Evolutionary conservation across 2,888 invertebrate genomes (phyloP).

Genomic region (Venusia cambrica): DNA sequence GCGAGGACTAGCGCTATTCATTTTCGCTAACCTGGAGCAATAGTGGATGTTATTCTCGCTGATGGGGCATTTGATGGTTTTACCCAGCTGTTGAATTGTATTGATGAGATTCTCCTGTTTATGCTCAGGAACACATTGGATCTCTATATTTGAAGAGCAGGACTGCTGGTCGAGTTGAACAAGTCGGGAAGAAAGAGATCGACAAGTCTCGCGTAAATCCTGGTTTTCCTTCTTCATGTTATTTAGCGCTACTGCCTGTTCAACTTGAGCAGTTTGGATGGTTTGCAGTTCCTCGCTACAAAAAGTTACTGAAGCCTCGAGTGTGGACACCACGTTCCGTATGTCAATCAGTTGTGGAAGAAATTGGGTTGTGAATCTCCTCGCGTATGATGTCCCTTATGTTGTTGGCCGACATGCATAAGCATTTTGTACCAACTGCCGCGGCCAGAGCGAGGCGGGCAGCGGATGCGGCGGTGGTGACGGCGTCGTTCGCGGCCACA

Average conservation of each 20-base stretch:
- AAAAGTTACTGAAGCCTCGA: background rate
- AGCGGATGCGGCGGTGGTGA: too few relatives aligned
- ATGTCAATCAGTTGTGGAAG: background rate
- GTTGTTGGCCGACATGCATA: background rate
- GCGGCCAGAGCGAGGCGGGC: too few relatives aligned
- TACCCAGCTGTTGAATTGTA: constrained; percentile 12
- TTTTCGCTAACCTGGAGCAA: background rate
- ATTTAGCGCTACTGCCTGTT: background rate
- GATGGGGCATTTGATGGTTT: constrained; percentile 11
- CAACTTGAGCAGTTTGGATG: background rate
- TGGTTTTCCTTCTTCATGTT: background rate
- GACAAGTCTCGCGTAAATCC: background rate
- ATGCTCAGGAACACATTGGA: too few relatives aligned
- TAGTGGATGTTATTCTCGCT: background rate
- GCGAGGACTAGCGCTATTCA: background rate
- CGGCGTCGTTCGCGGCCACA: too few relatives aligned
- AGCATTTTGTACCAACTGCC: too few relatives aligned
- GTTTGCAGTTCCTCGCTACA: background rate
- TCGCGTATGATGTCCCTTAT: background rate
- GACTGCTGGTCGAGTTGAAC: constrained; percentile 6
- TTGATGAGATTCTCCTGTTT: constrained; percentile 14
- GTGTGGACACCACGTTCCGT: background rate
- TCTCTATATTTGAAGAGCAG: constrained; percentile 16
- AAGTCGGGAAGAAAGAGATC: background rate
- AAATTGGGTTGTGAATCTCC: background rate